Evolutionary conservation across 2,113 vertebrate genomes (phyloP), one percentile per base, ranked within the genome.

Genomic region (Daphoenositta chrysoptera): DNA sequence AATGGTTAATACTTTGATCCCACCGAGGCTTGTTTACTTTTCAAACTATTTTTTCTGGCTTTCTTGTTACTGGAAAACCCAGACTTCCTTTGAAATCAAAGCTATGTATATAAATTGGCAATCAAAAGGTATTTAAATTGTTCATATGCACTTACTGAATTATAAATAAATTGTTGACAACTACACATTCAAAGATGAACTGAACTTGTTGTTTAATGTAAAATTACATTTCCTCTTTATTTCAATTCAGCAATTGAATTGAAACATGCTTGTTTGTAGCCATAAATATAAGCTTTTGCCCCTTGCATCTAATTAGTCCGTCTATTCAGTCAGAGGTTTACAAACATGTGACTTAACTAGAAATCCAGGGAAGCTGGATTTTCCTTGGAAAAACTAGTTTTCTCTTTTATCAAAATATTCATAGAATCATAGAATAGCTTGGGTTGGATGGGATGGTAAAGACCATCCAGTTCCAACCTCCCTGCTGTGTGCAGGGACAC

Each of bases 1-100:
- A 40, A 71, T 53, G 33, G 80, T 50, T 91, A 93, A 91, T 92
- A 75, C 73, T 97, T 96, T 94, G 72, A 95, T 96, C 33, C 35
- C 47, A 39, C n/a, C 30, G 30, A 81, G 47, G 31, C 19, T 80
- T 90, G 40, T 72, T 95, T 91, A 80, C 51, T 60, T 65, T 37
- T 89, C 23, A 42, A 92, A 85, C 48, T 79, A 15, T 73, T 53
- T 94, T 94, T 97, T 83, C 95, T 95, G 82, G 31, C 40, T 93
- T 91, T 72, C 42, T 91, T 94, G 33, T 92, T 78, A 79, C 19
- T 95, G 86, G 63, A 89, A 94, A 97, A 94, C 14, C 9, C 78
- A 96, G 82, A 83, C 35, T 79, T 79, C 58, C 30, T 72, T 28
- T 80, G 66, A 92, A 94, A 96, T 83, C 72, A 82, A 72, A 94